Conservation (phyloP, 30 jellyfish, hydroid and myxozoan genomes). For the Aurelia coerulea region DNA sequence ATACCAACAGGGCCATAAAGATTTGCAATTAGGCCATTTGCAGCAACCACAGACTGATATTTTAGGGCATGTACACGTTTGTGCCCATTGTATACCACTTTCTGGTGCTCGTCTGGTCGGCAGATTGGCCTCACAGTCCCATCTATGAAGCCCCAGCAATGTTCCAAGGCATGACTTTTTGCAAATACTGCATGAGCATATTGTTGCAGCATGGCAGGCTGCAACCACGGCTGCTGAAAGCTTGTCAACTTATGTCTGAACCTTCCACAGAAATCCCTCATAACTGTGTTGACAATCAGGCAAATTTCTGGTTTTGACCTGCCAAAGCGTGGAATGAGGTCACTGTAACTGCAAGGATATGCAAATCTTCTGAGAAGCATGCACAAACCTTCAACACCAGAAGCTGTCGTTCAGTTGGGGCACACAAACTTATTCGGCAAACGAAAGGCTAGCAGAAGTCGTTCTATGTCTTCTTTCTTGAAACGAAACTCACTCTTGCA, state of each 20-base stretch:
- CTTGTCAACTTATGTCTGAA: constrained; percentile 28
- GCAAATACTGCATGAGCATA: constrained; percentile 41
- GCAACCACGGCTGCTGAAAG: constrained; percentile 68
- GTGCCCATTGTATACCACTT: constrained; percentile 77
- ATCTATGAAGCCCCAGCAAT: no score
- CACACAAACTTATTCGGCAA: constrained; percentile 44
- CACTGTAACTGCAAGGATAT: constrained; percentile 70
- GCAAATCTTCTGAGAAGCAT: constrained; percentile 61
- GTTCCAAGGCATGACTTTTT: constrained; percentile 23
- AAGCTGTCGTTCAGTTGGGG: constrained; percentile 45
- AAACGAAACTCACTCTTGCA: constrained; percentile 7
- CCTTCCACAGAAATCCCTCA: constrained; percentile 30
- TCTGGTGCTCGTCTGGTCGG: constrained; percentile 69
- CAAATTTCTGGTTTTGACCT: constrained; percentile 57
- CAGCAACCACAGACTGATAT: no score
- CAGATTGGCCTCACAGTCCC: no score
- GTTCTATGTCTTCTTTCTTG: constrained; percentile 29
- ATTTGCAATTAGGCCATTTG: no score
- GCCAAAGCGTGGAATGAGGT: constrained; percentile 70
- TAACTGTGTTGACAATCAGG: constrained; percentile 58
- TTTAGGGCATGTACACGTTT: not conserved
- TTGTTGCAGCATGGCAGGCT: not conserved
- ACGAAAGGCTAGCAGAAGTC: constrained; percentile 10
- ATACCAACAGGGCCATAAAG: no score
- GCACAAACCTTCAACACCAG: constrained; percentile 66